Evolutionary conservation across 2,113 vertebrate genomes (phyloP).

Genomic region (Numenius arquata): DNA sequence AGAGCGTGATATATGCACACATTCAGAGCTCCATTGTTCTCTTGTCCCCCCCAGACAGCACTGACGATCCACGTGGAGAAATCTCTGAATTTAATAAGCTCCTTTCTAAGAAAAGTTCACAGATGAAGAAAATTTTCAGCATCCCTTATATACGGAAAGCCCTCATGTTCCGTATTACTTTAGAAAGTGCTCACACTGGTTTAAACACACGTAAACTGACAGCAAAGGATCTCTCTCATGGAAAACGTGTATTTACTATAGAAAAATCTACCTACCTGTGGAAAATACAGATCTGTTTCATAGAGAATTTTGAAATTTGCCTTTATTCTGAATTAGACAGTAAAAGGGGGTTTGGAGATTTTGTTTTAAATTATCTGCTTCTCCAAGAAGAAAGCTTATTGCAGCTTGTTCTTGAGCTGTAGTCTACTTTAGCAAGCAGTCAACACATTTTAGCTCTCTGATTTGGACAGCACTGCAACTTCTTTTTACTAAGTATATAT

Average conservation of each 20-base stretch:
- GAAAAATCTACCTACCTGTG: not conserved
- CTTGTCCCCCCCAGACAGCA: not conserved
- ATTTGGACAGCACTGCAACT: not conserved
- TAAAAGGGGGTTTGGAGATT: not conserved
- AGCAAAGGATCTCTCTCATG: not conserved
- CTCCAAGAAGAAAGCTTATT: not conserved
- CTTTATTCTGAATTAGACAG: not conserved
- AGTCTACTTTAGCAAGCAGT: not conserved
- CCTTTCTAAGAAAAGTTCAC: not conserved
- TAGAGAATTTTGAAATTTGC: not conserved
- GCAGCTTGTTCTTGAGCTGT: not conserved
- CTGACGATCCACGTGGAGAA: not conserved
- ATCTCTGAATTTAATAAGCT: not conserved
- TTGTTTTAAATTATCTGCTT: not conserved
- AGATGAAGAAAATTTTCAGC: not conserved
- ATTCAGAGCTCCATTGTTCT: not conserved
- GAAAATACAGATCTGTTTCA: not conserved
- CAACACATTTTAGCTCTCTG: not conserved
- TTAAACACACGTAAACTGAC: not conserved
- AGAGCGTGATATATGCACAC: slow-evolving; percentile 14
- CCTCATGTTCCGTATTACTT: not conserved
- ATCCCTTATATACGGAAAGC: not conserved
- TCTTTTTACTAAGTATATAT: not conserved
- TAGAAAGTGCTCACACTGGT: not conserved
- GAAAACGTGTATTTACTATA: not conserved